Conservation (phyloP, 1,140 invertebrate species). For the Planococcus citri region DNA sequence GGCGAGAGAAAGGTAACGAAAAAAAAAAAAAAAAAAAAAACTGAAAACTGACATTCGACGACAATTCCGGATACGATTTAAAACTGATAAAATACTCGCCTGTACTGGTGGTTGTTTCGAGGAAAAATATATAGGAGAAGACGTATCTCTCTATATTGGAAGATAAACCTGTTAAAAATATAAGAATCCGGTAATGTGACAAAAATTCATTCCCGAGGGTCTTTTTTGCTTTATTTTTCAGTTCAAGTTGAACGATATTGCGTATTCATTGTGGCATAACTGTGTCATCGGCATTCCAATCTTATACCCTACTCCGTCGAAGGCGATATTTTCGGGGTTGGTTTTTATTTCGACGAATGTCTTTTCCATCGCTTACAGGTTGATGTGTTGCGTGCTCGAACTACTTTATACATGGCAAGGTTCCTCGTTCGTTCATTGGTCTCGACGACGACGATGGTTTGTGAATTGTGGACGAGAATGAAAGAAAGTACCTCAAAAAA, state of each 20-base stretch:
- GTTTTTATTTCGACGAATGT: too few species aligned
- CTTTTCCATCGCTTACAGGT: too few species aligned
- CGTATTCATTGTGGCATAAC: not conserved
- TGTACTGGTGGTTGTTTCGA: not conserved
- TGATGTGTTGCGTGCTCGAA: too few species aligned
- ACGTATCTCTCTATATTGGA: not conserved
- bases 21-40: not conserved
- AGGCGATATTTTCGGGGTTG: too few species aligned
- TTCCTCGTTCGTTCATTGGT: too few species aligned
- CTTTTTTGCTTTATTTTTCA: not conserved
- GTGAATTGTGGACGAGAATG: too few species aligned
- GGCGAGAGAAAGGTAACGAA: too few species aligned
- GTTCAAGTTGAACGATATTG: not conserved
- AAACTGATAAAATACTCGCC: not conserved
- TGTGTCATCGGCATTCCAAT: conserved; percentile 1
- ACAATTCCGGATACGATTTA: not conserved
- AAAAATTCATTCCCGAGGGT: not conserved
- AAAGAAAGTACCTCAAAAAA: too few species aligned
- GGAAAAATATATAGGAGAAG: not conserved
- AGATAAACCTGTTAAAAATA: not conserved
- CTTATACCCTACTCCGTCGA: too few species aligned
- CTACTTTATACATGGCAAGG: too few species aligned
- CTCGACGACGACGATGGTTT: too few species aligned
- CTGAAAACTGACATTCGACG: not conserved
- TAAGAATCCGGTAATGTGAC: not conserved